A percentile compares a stretch with the other conserved stretches of the same genome.
phyloP scores from a whole-genome alignment of 2,888 invertebrate species.

The Deilephila elpenor region DNA sequence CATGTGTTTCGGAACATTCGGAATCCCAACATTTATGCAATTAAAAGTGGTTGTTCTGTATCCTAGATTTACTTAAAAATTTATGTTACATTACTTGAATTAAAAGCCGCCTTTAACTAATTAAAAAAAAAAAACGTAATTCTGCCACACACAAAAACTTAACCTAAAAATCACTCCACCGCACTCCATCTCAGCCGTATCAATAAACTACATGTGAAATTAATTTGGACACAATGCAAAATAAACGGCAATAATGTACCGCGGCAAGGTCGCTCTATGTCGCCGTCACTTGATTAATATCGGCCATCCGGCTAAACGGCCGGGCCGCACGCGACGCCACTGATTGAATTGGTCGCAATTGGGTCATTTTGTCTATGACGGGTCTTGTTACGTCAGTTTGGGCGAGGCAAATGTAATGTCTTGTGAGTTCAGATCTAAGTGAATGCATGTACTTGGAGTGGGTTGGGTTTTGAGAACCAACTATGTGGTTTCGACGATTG shows the following conservation, averaged over 20 bases:
- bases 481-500: too few relatives aligned
- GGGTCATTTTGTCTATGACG: slow-evolving; percentile 16
- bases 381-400: not conserved
- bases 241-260: slow-evolving; percentile 5
- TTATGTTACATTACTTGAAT: too few relatives aligned
- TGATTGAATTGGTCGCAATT: slow-evolving; percentile 28
- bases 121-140: too few relatives aligned
- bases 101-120: too few relatives aligned
- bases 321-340: slow-evolving; percentile 19
- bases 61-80: too few relatives aligned
- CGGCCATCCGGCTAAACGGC: slow-evolving; percentile 12
- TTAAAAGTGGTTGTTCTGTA: too few relatives aligned
- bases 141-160: not conserved
- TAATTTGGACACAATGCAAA: slow-evolving; percentile 24
- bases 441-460: too few relatives aligned
- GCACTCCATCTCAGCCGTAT: not conserved
- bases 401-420: not conserved
- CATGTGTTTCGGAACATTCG: too few relatives aligned
- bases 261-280: slow-evolving; percentile 17
- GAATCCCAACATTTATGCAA: too few relatives aligned
- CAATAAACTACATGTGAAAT: slow-evolving; percentile 11
- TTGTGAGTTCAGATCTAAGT: too few relatives aligned
- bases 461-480: too few relatives aligned
- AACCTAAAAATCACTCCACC: not conserved
- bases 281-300: slow-evolving; percentile 13